These are phyloP conservation scores for Agrotis clavis DNA, from an alignment of 2,888 invertebrate species.

Conservation along the genomic window DNA sequence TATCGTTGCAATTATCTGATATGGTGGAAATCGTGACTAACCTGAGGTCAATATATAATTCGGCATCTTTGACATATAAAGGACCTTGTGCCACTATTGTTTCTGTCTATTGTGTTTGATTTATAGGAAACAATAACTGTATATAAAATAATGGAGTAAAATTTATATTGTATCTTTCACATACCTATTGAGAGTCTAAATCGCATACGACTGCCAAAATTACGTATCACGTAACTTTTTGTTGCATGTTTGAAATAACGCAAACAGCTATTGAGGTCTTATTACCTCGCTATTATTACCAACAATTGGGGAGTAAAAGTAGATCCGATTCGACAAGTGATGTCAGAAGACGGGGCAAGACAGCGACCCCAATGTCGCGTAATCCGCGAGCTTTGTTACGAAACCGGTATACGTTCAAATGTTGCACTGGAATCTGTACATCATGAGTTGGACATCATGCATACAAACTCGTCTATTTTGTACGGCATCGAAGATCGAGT, in stretches of 20 bases:
- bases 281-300: conserved; percentile 33
- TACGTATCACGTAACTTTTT: conserved; percentile 10
- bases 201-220: background rate
- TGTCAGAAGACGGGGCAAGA: conserved; percentile 66
- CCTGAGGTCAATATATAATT: conserved; percentile 82
- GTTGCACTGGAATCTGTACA: conserved; percentile 50
- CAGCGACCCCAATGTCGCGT: conserved; percentile 70
- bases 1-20: conserved; percentile 85
- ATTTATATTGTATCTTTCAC: conserved; percentile 20
- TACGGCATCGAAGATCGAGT: conserved; percentile 63
- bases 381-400: conserved; percentile 65
- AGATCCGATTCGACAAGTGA: conserved; percentile 71
- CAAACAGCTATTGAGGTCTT: conserved; percentile 5
- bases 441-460: conserved; percentile 57
- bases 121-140: conserved; percentile 45
- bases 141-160: conserved; percentile 16
- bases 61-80: conserved; percentile 82
- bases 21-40: conserved; percentile 84
- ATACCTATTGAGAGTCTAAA: conserved; percentile 11
- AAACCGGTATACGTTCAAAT: conserved; percentile 62
- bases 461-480: conserved; percentile 57
- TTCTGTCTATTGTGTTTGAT: conserved; percentile 66
- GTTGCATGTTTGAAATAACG: conserved; percentile 12
- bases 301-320: conserved; percentile 50
- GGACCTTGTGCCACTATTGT: conserved; percentile 79